phyloP scores from a whole-genome alignment of 2,888 invertebrate genomes.

The Macroteleia sp. region DNA sequence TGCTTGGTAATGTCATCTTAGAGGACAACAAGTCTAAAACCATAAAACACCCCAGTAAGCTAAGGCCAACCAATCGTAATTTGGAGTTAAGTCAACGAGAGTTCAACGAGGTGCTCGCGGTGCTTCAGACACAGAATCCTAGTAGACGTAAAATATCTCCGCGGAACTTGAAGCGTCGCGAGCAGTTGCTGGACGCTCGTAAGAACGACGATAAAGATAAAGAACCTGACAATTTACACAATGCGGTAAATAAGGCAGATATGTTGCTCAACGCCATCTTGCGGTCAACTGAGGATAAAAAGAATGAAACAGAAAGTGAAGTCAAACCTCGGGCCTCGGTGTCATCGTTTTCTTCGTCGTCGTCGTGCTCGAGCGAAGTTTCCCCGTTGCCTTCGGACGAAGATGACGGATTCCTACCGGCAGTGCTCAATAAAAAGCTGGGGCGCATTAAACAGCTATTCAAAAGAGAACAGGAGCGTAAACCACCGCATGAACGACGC shows the following conservation, averaged over 20 bases:
- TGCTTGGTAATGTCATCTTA: conserved; percentile 73
- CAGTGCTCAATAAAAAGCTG: conserved; percentile 76
- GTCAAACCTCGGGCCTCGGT: conserved; percentile 65
- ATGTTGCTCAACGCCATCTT: conserved; percentile 86
- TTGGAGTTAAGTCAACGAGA: conserved; percentile 82
- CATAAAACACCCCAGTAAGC: conserved; percentile 2
- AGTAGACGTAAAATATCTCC: conserved; percentile 68
- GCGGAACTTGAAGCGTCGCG: conserved; percentile 61
- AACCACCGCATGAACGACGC: conserved; percentile 18
- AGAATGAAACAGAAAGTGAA: conserved; percentile 70
- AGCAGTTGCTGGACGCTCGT: conserved; percentile 3
- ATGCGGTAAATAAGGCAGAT: conserved; percentile 84
- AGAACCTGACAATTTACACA: conserved; percentile 56
- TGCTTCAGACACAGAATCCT: conserved; percentile 79
- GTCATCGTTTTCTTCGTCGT: conserved; percentile 26
- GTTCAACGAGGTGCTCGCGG: conserved; percentile 83
- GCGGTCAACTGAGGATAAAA: conserved; percentile 70
- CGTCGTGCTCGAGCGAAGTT: conserved; percentile 31
- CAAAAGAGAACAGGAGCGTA: conserved; percentile 69
- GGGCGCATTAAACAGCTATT: conserved; percentile 77
- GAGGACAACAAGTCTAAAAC: conserved; percentile 65
- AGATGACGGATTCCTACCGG: conserved; percentile 74
- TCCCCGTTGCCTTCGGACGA: conserved; percentile 57
- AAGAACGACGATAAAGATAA: conserved; percentile 22
- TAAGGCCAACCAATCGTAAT: conserved; percentile 80